Evolutionary conservation across 2,113 vertebrate species (phyloP).

Genomic region (Promerops cafer): DNA sequence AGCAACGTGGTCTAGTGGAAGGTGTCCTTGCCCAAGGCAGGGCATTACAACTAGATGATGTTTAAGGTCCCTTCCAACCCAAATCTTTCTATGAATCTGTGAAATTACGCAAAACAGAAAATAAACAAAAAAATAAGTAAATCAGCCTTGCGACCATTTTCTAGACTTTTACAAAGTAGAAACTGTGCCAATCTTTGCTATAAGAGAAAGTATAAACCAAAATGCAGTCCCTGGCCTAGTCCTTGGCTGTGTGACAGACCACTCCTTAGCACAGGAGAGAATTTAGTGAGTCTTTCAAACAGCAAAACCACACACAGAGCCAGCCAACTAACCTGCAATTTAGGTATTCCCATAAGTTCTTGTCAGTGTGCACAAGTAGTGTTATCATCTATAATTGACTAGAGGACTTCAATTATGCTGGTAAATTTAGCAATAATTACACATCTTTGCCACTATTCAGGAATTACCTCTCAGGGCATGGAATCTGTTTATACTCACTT

Average conservation of each 20-base stretch:
- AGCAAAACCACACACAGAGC: not conserved
- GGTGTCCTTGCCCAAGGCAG: not conserved
- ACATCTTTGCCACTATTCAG: not conserved
- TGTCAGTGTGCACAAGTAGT: not conserved
- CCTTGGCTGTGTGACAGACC: not conserved
- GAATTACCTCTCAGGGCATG: conserved; percentile 27
- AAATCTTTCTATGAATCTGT: not conserved
- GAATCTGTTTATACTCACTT: conserved; percentile 12
- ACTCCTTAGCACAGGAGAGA: not conserved
- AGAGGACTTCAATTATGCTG: not conserved
- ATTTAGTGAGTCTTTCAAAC: not conserved
- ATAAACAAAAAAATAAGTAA: not conserved
- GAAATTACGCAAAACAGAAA: not conserved
- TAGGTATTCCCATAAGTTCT: not conserved
- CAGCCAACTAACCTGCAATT: not conserved
- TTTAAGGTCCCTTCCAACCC: not conserved
- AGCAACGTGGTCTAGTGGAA: not conserved
- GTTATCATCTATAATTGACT: conserved; percentile 6
- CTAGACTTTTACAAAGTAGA: not conserved
- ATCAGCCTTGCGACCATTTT: not conserved
- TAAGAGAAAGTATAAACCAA: not conserved
- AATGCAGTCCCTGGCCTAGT: not conserved
- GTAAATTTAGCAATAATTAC: conserved; percentile 44
- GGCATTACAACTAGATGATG: not conserved
- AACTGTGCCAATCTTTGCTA: not conserved